Percentiles rank a stretch among this genome's conserved stretches.
These are phyloP conservation scores for Lophotis ruficrista DNA, from an alignment of 2,113 vertebrate species.

Conservation along the genomic window DNA sequence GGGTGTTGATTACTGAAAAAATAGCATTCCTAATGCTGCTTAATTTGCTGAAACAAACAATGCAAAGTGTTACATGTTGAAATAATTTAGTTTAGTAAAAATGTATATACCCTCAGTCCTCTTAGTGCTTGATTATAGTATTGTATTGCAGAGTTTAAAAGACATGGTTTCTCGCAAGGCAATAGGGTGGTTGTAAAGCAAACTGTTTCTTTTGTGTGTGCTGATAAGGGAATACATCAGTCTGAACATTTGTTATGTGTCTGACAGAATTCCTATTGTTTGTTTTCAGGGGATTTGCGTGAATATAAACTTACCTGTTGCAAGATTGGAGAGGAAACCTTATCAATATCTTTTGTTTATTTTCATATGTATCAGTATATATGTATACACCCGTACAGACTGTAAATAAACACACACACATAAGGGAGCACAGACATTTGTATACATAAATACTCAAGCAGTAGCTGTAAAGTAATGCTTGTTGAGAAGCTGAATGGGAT, in stretches of 20 bases:
- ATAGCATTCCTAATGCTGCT: neutral
- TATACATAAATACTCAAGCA: neutral
- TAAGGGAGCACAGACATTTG: neutral
- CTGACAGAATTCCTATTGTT: neutral
- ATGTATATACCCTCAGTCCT: rapidly evolving
- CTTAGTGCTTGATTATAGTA: neutral
- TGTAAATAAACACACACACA: neutral
- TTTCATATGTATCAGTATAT: neutral
- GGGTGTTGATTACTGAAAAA: neutral
- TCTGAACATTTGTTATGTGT: neutral
- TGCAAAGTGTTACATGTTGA: rapidly evolving
- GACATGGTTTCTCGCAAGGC: neutral
- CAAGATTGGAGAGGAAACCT: neutral
- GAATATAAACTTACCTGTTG: neutral
- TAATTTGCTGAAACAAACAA: neutral
- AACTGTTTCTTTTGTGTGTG: neutral
- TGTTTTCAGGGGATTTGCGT: neutral
- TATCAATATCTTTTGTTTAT: neutral
- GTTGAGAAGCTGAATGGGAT: neutral
- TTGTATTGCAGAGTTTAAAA: neutral
- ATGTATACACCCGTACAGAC: neutral
- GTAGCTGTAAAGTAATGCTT: neutral
- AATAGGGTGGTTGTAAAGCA: neutral
- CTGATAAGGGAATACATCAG: neutral
- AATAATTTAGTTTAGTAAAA: neutral